phyloP scores from a whole-genome alignment of 2,888 invertebrate genomes.

The Leptinotarsa haldemani region DNA sequence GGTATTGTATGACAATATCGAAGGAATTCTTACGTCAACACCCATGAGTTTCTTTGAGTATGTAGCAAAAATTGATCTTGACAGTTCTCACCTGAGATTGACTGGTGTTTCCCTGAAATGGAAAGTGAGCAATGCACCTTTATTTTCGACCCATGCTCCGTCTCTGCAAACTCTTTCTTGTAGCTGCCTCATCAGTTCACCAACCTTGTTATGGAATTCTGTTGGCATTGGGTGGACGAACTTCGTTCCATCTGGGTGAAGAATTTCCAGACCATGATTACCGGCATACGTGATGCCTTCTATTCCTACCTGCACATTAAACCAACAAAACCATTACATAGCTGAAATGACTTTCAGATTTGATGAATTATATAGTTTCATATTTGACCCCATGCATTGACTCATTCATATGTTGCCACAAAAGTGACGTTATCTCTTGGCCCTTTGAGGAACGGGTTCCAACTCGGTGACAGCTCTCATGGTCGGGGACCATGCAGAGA shows the following conservation, averaged over 20 bases:
- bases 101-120: conserved; percentile 87
- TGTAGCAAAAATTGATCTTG: neutral
- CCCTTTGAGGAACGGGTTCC: too few species aligned
- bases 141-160: conserved; percentile 93
- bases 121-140: conserved; percentile 87
- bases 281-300: conserved; percentile 92
- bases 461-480: too few species aligned
- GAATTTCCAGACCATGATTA: conserved; percentile 88
- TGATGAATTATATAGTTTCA: too few species aligned
- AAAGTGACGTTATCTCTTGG: too few species aligned
- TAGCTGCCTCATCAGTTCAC: conserved; percentile 79
- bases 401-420: too few species aligned
- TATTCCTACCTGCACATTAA: conserved; percentile 76
- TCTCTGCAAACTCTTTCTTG: conserved; percentile 88
- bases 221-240: conserved; percentile 92
- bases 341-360: too few species aligned
- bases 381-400: too few species aligned
- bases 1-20: neutral
- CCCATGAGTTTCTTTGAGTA: too few species aligned
- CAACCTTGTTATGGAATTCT: conserved; percentile 84
- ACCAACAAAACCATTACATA: neutral
- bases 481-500: too few species aligned
- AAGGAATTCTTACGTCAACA: too few species aligned
- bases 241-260: conserved; percentile 90
- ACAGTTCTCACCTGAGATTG: conserved; percentile 67